These are phyloP conservation scores for Eulithis testata DNA, from an alignment of 2,888 invertebrate species.

Conservation along the genomic window DNA sequence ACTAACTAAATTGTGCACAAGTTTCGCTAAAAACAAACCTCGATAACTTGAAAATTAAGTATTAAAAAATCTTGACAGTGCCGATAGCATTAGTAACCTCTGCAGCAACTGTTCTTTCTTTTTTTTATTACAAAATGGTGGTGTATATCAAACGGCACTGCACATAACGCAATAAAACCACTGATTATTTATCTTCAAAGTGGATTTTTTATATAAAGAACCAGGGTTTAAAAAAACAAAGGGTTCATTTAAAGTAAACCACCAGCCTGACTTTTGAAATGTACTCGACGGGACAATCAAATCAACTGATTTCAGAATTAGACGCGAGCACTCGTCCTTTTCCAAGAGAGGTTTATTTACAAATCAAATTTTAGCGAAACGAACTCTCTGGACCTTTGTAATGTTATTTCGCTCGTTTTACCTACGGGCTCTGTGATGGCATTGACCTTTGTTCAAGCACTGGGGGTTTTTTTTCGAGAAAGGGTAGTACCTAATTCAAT, in stretches of 20 bases:
- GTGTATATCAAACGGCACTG: no score
- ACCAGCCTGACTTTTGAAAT: slow-evolving; percentile 17
- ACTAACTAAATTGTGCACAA: no score
- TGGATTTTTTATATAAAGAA: not conserved
- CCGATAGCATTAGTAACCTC: no score
- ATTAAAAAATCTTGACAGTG: no score
- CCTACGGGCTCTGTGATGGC: slow-evolving; percentile 44
- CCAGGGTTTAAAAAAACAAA: slow-evolving; percentile 1
- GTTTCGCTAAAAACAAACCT: no score
- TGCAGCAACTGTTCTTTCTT: no score
- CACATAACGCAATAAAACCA: no score
- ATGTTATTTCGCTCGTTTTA: slow-evolving; percentile 55
- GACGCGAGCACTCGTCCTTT: slow-evolving; percentile 48
- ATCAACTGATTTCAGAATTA: slow-evolving; percentile 63
- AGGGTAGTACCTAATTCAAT: slow-evolving; percentile 10
- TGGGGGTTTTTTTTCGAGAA: slow-evolving; percentile 4
- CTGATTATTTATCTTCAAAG: not conserved
- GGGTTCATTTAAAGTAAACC: slow-evolving; percentile 11
- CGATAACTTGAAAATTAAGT: no score
- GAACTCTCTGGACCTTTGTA: slow-evolving; percentile 50
- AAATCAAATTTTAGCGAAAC: slow-evolving; percentile 64
- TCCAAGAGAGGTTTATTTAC: slow-evolving; percentile 58
- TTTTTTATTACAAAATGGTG: no score
- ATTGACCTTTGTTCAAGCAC: slow-evolving; percentile 27
- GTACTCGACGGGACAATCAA: slow-evolving; percentile 53